phyloP scores from a whole-genome alignment of 2,797 vertebrate species.

The Cheirogaleus major region DNA sequence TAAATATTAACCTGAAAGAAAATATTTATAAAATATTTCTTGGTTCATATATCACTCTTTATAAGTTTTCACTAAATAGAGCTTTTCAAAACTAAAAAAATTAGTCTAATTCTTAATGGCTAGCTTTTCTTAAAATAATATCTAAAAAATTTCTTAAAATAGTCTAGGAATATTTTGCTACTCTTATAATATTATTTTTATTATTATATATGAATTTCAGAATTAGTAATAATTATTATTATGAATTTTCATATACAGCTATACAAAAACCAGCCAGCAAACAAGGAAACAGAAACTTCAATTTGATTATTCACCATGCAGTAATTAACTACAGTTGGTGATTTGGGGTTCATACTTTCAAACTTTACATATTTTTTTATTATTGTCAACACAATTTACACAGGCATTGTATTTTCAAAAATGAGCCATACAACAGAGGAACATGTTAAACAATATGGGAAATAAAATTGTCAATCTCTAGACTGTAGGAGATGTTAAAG shows the following conservation, averaged over 20 bases:
- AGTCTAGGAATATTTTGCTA: neutral
- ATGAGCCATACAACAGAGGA: neutral
- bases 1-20: conserved; percentile 10
- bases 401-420: neutral
- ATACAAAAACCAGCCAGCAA: conserved; percentile 12
- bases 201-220: conserved; percentile 30
- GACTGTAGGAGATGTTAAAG: neutral
- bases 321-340: neutral
- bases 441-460: neutral
- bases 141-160: neutral
- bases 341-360: neutral
- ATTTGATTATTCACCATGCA: neutral
- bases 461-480: neutral
- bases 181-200: neutral
- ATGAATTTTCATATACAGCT: neutral
- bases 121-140: neutral
- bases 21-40: neutral
- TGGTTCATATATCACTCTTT: neutral
- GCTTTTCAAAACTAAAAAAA: neutral
- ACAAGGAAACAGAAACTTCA: neutral
- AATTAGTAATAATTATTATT: neutral
- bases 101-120: neutral
- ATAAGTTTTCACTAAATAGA: neutral
- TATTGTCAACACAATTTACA: neutral
- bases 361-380: neutral